These are phyloP conservation scores for Tenthredo mesomela DNA, from an alignment of 2,888 invertebrate genomes.

Conservation along the genomic window DNA sequence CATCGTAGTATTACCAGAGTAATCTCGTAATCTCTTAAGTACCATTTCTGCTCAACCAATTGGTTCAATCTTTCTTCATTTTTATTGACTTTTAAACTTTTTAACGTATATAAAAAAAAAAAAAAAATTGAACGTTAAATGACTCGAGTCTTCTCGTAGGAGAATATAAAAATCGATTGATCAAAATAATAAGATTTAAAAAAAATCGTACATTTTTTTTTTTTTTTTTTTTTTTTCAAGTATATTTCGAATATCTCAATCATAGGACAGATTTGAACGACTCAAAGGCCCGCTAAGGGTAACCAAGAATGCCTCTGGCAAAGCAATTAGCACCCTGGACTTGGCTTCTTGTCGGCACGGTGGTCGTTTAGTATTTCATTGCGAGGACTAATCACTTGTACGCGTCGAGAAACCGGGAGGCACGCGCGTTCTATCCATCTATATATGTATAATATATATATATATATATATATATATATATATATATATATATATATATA, in stretches of 20 bases:
- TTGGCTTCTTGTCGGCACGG: slow-evolving; percentile 39
- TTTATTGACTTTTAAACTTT: slow-evolving; percentile 27
- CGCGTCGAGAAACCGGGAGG: slow-evolving; percentile 42
- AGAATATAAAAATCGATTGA: neutral
- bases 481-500: neutral
- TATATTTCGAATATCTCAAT: neutral
- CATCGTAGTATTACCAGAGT: slow-evolving; percentile 12
- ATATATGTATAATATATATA: neutral
- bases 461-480: neutral
- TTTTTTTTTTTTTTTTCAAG: neutral
- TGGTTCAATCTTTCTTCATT: neutral
- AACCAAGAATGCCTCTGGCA: slow-evolving; percentile 24
- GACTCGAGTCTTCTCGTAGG: neutral
- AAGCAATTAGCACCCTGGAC: slow-evolving; percentile 47
- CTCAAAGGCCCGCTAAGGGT: neutral
- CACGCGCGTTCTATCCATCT: slow-evolving; percentile 27
- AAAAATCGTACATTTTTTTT: neutral
- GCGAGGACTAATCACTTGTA: slow-evolving; percentile 49
- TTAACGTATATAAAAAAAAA: neutral
- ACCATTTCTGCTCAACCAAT: neutral
- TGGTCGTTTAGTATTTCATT: slow-evolving; percentile 46
- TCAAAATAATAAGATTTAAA: too few species aligned
- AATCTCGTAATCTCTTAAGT: slow-evolving; percentile 33
- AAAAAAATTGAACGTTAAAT: neutral
- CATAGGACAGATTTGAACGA: too few species aligned